Evolutionary conservation across 1,140 invertebrate genomes (phyloP).

Genomic region (Acyrthosiphon pisum): DNA sequence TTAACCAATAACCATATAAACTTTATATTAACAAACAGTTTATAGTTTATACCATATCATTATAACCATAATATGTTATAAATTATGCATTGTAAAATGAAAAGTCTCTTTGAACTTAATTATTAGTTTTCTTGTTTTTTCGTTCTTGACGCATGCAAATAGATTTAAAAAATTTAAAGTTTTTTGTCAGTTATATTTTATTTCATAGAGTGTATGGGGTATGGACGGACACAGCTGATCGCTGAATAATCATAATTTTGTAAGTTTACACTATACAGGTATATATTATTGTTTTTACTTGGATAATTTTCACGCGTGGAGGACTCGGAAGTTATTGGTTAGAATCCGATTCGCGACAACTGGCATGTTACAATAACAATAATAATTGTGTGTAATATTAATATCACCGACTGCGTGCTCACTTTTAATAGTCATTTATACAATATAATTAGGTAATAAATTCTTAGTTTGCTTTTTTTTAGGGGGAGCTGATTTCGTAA

Average conservation of each 20-base stretch:
- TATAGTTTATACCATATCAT: neutral
- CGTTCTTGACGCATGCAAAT: too few species aligned
- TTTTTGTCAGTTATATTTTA: neutral
- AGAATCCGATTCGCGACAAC: neutral
- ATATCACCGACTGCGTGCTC: neutral
- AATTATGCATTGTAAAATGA: neutral
- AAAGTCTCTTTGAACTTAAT: too few species aligned
- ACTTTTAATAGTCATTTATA: neutral
- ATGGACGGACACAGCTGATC: neutral
- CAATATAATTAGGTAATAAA: too few species aligned
- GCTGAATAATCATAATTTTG: neutral
- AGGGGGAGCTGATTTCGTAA: neutral
- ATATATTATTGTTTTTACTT: neutral
- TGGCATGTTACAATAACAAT: neutral
- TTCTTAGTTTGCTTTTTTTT: neutral
- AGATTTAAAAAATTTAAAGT: neutral
- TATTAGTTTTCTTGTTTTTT: too few species aligned
- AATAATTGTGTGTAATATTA: neutral
- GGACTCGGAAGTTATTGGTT: neutral
- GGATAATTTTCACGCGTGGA: neutral
- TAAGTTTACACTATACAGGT: neutral
- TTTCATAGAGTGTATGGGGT: too few species aligned
- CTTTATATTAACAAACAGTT: neutral
- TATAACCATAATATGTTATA: neutral
- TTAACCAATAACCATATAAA: too few species aligned